Evolutionary conservation across 92 coral and sea anemone genomes (phyloP).

Genomic region (Pocillopora meandrina): DNA sequence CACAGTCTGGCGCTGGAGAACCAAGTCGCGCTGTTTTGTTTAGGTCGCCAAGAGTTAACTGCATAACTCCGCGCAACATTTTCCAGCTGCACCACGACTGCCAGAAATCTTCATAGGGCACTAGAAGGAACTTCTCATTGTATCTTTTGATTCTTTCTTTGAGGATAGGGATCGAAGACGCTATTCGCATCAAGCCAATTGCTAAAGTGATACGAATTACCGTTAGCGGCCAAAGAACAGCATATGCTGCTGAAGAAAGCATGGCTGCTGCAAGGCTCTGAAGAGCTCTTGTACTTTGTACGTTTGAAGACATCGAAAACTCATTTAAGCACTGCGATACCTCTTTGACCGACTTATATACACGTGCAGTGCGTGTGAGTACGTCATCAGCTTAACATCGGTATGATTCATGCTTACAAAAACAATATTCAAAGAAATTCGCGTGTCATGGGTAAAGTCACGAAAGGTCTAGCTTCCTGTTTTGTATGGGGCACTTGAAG

Average conservation of each 20-base stretch:
- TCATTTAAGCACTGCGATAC: neutral
- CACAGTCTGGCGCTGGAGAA: slow-evolving; percentile 50
- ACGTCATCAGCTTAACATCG: slow-evolving; percentile 24
- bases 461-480: slow-evolving; percentile 29
- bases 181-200: slow-evolving; percentile 36
- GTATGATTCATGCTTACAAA: neutral
- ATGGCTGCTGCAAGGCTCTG: neutral
- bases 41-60: slow-evolving; percentile 18
- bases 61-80: slow-evolving; percentile 35
- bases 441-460: neutral
- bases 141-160: slow-evolving; percentile 30
- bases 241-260: slow-evolving; percentile 3
- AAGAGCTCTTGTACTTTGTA: neutral
- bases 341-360: neutral
- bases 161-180: slow-evolving; percentile 39
- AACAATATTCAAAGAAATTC: neutral
- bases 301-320: neutral
- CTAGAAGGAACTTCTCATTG: slow-evolving; percentile 35
- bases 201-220: slow-evolving; percentile 11
- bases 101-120: slow-evolving; percentile 60
- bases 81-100: slow-evolving; percentile 57
- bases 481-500: neutral
- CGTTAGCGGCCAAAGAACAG: slow-evolving; percentile 9
- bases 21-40: slow-evolving; percentile 57
- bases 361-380: neutral